Evolutionary conservation across 1,140 invertebrate genomes (phyloP).

Genomic region (Orchestia grillus): DNA sequence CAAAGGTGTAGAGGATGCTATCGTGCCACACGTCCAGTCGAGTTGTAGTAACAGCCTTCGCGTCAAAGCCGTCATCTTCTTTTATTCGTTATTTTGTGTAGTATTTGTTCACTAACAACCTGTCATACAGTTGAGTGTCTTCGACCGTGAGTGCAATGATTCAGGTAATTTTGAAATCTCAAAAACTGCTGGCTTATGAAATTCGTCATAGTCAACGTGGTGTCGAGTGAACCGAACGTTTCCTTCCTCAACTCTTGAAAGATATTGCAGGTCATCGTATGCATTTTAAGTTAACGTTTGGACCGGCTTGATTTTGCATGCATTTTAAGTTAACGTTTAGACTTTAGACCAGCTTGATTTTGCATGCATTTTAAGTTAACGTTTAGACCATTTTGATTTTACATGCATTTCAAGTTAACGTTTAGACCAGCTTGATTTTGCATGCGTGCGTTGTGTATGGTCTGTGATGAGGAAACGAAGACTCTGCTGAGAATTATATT

Average conservation of each 20-base stretch:
- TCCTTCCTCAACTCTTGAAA: neutral
- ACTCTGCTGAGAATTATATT: too few relatives aligned
- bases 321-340: too few relatives aligned
- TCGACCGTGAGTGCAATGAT: neutral
- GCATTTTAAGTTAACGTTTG: too few relatives aligned
- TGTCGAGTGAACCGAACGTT: neutral
- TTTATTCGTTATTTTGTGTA: neutral
- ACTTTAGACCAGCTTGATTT: too few relatives aligned
- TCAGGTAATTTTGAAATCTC: neutral
- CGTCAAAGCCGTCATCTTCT: neutral
- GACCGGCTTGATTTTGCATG: too few relatives aligned
- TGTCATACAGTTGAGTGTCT: neutral
- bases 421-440: too few relatives aligned
- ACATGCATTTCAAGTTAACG: too few relatives aligned
- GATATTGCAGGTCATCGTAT: neutral
- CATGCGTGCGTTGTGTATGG: too few relatives aligned
- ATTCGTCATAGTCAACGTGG: neutral
- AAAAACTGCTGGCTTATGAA: neutral
- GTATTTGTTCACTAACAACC: neutral
- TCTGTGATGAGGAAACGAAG: too few relatives aligned
- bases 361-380: too few relatives aligned
- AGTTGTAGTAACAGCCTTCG: neutral
- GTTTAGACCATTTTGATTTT: too few relatives aligned
- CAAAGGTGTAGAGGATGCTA: too few relatives aligned
- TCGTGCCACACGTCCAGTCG: neutral